phyloP scores from a whole-genome alignment of 2,888 invertebrate species.

The Pandemis cinnamomeana region DNA sequence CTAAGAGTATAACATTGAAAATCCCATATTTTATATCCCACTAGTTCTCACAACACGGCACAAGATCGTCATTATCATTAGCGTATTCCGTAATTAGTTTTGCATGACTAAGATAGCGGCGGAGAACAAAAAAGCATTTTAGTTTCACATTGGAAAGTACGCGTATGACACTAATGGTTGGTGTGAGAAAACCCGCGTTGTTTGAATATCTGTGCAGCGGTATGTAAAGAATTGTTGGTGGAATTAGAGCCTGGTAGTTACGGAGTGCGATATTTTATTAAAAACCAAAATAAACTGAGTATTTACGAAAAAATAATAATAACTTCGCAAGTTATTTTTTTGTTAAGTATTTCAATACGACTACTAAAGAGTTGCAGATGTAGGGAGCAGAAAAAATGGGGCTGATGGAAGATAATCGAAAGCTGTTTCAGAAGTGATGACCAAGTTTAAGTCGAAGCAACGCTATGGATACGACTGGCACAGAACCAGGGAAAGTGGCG shows the following conservation, averaged over 20 bases:
- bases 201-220: constrained; percentile 44
- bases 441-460: too few relatives aligned
- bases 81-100: constrained; percentile 67
- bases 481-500: too few relatives aligned
- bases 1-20: constrained; percentile 4
- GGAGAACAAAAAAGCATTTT: constrained; percentile 57
- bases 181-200: constrained; percentile 23
- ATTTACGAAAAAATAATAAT: too few relatives aligned
- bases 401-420: too few relatives aligned
- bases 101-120: constrained; percentile 71
- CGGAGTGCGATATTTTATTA: too few relatives aligned
- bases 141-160: constrained; percentile 72
- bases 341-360: too few relatives aligned
- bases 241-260: neutral
- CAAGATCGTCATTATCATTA: constrained; percentile 47
- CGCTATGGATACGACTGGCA: too few relatives aligned
- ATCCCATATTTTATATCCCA: constrained; percentile 44
- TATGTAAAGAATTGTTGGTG: constrained; percentile 26
- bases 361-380: too few relatives aligned
- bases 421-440: too few relatives aligned
- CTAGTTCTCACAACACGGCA: constrained; percentile 47
- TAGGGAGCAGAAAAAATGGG: too few relatives aligned
- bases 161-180: constrained; percentile 31
- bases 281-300: too few relatives aligned
- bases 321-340: too few relatives aligned